phyloP scores from a whole-genome alignment of 2,797 vertebrate genomes.

The Australoheros facetus region DNA sequence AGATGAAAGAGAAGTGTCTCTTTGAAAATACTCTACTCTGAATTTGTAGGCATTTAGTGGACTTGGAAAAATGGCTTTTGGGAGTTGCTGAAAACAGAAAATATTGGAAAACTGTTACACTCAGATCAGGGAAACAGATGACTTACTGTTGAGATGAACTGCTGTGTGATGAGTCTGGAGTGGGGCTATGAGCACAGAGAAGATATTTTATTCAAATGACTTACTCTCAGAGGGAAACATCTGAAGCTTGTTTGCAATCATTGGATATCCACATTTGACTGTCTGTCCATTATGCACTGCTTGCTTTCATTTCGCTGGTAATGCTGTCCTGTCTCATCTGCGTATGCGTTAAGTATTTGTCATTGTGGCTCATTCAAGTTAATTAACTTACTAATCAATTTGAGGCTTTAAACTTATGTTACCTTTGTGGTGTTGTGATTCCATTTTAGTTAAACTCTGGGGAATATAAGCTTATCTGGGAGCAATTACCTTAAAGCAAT shows the following conservation, averaged over 20 bases:
- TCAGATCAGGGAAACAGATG: slow-evolving; percentile 13
- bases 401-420: slow-evolving; percentile 64
- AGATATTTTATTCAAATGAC: background rate
- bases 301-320: background rate
- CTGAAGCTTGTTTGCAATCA: background rate
- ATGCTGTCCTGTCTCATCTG: slow-evolving; percentile 6
- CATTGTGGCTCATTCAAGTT: slow-evolving; percentile 45
- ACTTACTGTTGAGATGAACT: slow-evolving; percentile 24
- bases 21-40: slow-evolving; percentile 17
- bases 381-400: slow-evolving; percentile 73
- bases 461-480: slow-evolving; percentile 42
- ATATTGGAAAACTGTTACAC: slow-evolving; percentile 16
- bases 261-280: slow-evolving; percentile 3
- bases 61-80: slow-evolving; percentile 31
- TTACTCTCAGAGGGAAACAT: background rate
- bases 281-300: background rate
- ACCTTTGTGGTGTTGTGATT: slow-evolving; percentile 60
- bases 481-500: slow-evolving; percentile 62
- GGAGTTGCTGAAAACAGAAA: slow-evolving; percentile 20
- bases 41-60: slow-evolving; percentile 21
- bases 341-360: slow-evolving; percentile 39
- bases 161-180: background rate
- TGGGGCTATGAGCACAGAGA: background rate
- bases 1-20: slow-evolving; percentile 27
- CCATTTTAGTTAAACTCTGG: slow-evolving; percentile 45